These are phyloP conservation scores for Helicoverpa armigera DNA, from an alignment of 1,140 invertebrate genomes.

Conservation along the genomic window DNA sequence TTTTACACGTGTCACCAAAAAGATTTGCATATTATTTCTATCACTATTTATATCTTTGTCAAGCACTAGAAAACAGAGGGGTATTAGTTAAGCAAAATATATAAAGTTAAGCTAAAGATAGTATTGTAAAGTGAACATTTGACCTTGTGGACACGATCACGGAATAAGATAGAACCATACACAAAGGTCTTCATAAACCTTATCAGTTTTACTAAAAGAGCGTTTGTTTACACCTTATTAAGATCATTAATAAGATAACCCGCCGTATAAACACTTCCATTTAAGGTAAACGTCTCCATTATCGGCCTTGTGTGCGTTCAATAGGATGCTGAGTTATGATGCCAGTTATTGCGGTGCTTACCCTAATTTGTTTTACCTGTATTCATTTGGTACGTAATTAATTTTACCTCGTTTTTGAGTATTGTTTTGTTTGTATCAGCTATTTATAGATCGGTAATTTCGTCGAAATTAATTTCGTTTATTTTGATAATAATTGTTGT, in stretches of 20 bases:
- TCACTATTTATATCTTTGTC: no score
- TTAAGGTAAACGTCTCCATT: slow-evolving; percentile 36
- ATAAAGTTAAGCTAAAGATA: slow-evolving; percentile 1
- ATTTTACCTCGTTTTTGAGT: slow-evolving; percentile 27
- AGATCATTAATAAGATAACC: slow-evolving; percentile 32
- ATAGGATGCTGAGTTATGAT: slow-evolving; percentile 26
- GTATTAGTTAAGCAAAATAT: no score
- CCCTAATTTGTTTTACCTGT: slow-evolving; percentile 35
- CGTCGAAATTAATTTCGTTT: neutral
- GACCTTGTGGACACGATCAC: slow-evolving; percentile 1
- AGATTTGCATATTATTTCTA: no score
- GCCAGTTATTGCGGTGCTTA: slow-evolving; percentile 33
- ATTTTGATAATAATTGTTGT: neutral
- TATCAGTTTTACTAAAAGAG: slow-evolving; percentile 2
- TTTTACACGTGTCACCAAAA: no score
- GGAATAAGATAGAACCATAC: neutral
- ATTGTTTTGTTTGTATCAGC: slow-evolving; percentile 3
- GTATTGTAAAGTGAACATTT: neutral
- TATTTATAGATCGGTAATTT: neutral
- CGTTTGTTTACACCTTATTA: slow-evolving; percentile 24
- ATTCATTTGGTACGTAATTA: slow-evolving; percentile 40
- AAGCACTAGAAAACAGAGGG: no score
- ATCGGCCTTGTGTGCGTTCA: slow-evolving; percentile 9
- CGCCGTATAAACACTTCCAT: slow-evolving; percentile 10
- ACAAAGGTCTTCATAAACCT: slow-evolving; percentile 11